Evolutionary conservation across 2,888 invertebrate species (phyloP).

Genomic region (Axea sp.): DNA sequence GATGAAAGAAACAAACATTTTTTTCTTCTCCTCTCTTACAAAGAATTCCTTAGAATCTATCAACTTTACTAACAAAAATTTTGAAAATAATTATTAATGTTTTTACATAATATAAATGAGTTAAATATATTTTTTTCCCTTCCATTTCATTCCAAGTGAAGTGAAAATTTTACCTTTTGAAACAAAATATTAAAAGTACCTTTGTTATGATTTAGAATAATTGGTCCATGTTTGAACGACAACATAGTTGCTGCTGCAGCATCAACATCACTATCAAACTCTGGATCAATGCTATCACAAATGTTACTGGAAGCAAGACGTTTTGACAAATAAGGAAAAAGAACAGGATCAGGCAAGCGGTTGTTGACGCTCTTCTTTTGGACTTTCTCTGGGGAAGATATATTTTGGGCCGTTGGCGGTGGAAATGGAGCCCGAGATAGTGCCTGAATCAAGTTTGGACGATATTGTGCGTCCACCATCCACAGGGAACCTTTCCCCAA

Average conservation of each 20-base stretch:
- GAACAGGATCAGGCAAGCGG: constrained; percentile 86
- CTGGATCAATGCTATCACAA: constrained; percentile 80
- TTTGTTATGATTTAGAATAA: constrained; percentile 81
- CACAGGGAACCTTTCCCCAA: constrained; percentile 97
- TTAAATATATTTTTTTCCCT: too few species aligned
- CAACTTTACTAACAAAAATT: too few species aligned
- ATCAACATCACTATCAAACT: constrained; percentile 83
- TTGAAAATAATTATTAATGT: too few species aligned
- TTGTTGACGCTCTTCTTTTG: constrained; percentile 73
- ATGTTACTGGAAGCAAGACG: constrained; percentile 81
- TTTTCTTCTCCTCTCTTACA: too few species aligned
- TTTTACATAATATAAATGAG: too few species aligned
- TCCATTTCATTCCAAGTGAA: too few species aligned
- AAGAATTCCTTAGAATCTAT: too few species aligned
- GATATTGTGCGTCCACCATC: constrained; percentile 96
- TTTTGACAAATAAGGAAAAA: constrained; percentile 91
- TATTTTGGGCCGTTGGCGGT: constrained; percentile 78
- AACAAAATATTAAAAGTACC: too few species aligned
- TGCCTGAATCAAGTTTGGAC: constrained; percentile 93
- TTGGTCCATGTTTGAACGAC: constrained; percentile 91
- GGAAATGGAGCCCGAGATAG: constrained; percentile 93
- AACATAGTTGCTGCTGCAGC: constrained; percentile 92
- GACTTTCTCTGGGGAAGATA: constrained; percentile 74
- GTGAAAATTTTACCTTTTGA: too few species aligned
- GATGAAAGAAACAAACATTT: too few species aligned